A percentile compares a stretch with the other conserved stretches of the same genome.
Conservation (phyloP, 2,797 vertebrate genomes). For the Valencia hispanica region DNA sequence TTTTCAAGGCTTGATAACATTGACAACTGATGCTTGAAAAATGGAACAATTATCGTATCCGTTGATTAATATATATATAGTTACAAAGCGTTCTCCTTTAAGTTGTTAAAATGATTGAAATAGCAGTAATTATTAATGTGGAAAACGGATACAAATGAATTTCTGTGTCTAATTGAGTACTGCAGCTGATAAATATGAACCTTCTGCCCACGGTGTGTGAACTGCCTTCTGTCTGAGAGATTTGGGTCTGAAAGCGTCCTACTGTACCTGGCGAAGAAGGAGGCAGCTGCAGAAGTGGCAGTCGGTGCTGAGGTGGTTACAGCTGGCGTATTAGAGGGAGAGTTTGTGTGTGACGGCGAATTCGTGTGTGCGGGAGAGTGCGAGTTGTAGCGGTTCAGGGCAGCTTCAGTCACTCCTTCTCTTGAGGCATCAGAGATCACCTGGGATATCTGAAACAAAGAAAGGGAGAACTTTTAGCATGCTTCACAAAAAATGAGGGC, state of each 20-base stretch:
- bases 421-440: conserved; percentile 88
- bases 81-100: too few relatives aligned
- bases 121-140: too few relatives aligned
- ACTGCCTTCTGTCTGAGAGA: background rate
- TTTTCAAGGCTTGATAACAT: conserved; percentile 45
- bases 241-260: conserved; percentile 55
- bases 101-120: too few relatives aligned
- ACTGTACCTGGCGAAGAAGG: conserved; percentile 94
- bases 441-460: conserved; percentile 87
- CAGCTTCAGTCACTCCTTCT: conserved; percentile 88
- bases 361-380: conserved; percentile 82
- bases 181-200: too few relatives aligned
- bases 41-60: too few relatives aligned
- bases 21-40: conserved; percentile 28
- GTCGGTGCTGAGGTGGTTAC: conserved; percentile 79
- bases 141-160: too few relatives aligned
- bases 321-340: conserved; percentile 79
- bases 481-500: background rate
- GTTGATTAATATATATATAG: too few relatives aligned
- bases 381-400: conserved; percentile 89
- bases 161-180: too few relatives aligned
- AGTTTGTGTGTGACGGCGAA: conserved; percentile 59
- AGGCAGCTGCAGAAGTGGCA: conserved; percentile 90
- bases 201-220: too few relatives aligned
- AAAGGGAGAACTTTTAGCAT: conserved; percentile 1